Percentiles rank a stretch among this genome's conserved stretches.
These are phyloP conservation scores for Peucedramus taeniatus DNA, from an alignment of 2,113 vertebrate species.

Conservation along the genomic window DNA sequence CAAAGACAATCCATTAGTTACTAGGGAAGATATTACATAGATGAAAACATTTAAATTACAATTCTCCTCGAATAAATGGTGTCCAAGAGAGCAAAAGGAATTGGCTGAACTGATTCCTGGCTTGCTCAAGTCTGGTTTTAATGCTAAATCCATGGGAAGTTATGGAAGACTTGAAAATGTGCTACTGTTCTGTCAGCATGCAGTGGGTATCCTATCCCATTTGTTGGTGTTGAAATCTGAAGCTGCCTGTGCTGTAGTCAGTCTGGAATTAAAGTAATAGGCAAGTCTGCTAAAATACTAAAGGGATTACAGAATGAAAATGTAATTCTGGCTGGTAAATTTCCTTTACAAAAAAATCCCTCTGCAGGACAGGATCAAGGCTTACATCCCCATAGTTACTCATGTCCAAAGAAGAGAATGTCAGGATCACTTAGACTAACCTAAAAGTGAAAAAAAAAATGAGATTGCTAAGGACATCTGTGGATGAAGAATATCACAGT, in stretches of 20 bases:
- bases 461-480: background rate
- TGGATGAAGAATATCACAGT: background rate
- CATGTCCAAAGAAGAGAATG: background rate
- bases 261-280: background rate
- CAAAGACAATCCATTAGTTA: conserved; percentile 31
- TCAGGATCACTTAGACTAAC: background rate
- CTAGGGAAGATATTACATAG: conserved; percentile 33
- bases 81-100: background rate
- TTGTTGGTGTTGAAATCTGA: background rate
- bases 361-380: background rate
- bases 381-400: background rate
- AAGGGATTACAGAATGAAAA: background rate
- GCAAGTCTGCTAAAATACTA: background rate
- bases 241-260: background rate
- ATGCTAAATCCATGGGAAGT: background rate
- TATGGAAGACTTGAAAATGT: conserved; percentile 2
- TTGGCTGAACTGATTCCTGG: background rate
- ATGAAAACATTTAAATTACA: background rate
- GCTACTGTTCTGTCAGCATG: conserved; percentile 8
- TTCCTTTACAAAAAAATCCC: background rate
- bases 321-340: background rate
- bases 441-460: background rate
- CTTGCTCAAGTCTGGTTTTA: background rate
- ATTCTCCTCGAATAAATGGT: background rate
- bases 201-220: background rate